Evolutionary conservation across 2,888 invertebrate species (phyloP).

Genomic region (Megaustenia siamemsis): DNA sequence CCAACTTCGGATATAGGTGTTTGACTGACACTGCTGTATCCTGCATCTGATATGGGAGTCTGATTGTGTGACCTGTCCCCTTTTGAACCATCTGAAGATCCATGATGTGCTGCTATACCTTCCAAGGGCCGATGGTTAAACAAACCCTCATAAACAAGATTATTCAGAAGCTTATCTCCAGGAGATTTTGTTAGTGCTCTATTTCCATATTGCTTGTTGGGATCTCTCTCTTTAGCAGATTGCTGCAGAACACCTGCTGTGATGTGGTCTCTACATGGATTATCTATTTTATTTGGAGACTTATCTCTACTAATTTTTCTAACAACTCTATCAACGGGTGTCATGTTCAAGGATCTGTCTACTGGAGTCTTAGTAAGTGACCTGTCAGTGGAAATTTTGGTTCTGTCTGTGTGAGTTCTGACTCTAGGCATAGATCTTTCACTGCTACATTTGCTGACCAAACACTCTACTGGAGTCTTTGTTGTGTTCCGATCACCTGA

Average conservation of each 20-base stretch:
- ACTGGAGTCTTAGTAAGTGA: constrained; percentile 28
- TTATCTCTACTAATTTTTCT: not conserved
- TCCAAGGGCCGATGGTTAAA: not conserved
- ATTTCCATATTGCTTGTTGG: not conserved
- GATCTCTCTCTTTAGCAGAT: constrained; percentile 9
- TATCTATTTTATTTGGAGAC: constrained; percentile 7
- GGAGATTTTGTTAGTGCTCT: not conserved
- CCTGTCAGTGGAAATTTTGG: constrained; percentile 29
- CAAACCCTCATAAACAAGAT: not conserved
- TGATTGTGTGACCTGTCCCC: constrained; percentile 35
- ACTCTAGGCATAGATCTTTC: constrained; percentile 39
- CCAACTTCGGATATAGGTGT: constrained; percentile 51
- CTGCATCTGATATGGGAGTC: constrained; percentile 45
- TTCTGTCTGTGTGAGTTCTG: constrained; percentile 38
- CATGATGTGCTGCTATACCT: not conserved
- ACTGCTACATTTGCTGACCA: not conserved
- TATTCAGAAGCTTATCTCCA: constrained; percentile 1
- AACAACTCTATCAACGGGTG: not conserved
- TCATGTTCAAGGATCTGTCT: constrained; percentile 5
- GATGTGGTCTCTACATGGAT: not conserved
- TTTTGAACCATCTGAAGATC: constrained; percentile 18
- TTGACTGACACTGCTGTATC: constrained; percentile 49
- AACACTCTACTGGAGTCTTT: constrained; percentile 36
- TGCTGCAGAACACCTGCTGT: constrained; percentile 20
- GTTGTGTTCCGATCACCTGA: constrained; percentile 19